Percentiles rank a stretch among this genome's conserved stretches.
phyloP scores from a whole-genome alignment of 2,888 invertebrate genomes.

The Oscheius sp. region DNA sequence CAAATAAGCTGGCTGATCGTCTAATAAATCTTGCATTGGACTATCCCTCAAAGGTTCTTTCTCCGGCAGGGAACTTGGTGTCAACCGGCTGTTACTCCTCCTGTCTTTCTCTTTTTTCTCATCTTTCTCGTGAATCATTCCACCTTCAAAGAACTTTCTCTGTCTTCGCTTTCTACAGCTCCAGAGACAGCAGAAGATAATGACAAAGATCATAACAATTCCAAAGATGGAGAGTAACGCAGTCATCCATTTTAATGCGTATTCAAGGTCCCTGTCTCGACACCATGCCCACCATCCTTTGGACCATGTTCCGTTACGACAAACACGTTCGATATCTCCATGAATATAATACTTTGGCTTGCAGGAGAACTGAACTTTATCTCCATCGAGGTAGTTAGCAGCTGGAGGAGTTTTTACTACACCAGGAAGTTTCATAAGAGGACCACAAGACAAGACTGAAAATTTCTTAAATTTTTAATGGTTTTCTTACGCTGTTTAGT shows the following conservation, averaged over 20 bases:
- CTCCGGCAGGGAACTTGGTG: constrained; percentile 25
- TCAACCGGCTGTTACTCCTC: constrained; percentile 6
- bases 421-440: constrained; percentile 58
- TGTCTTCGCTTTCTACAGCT: constrained; percentile 42
- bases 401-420: constrained; percentile 57
- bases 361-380: constrained; percentile 55
- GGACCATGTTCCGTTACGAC: constrained; percentile 60
- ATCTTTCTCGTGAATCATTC: neutral
- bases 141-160: constrained; percentile 37
- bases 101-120: constrained; percentile 25
- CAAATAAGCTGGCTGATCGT: constrained; percentile 20
- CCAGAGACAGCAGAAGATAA: constrained; percentile 52
- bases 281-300: constrained; percentile 63
- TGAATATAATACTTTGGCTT: constrained; percentile 63
- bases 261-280: constrained; percentile 54
- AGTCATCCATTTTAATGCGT: constrained; percentile 62
- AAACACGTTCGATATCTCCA: constrained; percentile 53
- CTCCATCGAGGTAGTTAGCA: constrained; percentile 61
- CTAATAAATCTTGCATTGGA: constrained; percentile 6
- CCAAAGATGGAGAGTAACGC: constrained; percentile 53
- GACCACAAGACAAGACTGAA: constrained; percentile 61
- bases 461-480: neutral
- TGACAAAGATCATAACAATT: constrained; percentile 46
- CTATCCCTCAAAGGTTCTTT: constrained; percentile 25
- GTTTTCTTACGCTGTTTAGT: constrained; percentile 41